These are phyloP conservation scores for Bettongia penicillata DNA, from an alignment of 2,113 vertebrate genomes.

Conservation along the genomic window DNA sequence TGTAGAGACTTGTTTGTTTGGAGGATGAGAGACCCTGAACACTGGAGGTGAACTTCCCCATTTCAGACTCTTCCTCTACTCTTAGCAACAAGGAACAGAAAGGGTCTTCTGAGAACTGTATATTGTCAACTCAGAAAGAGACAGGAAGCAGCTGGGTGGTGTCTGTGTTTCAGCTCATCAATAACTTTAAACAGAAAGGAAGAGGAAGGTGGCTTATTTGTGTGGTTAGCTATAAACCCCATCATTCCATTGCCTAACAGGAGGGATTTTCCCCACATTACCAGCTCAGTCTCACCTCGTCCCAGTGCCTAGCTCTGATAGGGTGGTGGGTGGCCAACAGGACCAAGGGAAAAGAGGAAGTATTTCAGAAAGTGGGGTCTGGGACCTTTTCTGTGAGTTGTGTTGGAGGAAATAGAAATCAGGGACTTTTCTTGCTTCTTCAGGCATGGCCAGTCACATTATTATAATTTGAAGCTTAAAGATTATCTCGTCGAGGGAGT, in stretches of 20 bases:
- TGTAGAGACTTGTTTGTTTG: not conserved
- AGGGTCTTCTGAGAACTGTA: not conserved
- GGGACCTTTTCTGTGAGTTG: not conserved
- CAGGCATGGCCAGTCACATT: not conserved
- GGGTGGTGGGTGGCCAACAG: not conserved
- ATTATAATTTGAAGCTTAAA: not conserved
- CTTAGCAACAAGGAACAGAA: not conserved
- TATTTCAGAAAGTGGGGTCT: not conserved
- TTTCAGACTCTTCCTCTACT: not conserved
- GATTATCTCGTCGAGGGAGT: not conserved
- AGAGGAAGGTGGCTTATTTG: not conserved
- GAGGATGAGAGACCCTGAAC: not conserved
- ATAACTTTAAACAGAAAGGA: not conserved
- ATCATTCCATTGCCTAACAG: not conserved
- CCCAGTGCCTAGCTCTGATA: not conserved
- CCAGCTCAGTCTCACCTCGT: no score
- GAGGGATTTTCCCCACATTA: not conserved
- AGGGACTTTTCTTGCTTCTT: not conserved
- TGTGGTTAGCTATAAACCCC: not conserved
- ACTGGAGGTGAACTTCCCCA: not conserved
- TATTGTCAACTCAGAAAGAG: not conserved
- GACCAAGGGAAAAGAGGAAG: not conserved
- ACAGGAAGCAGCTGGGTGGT: not conserved
- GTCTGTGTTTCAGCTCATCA: not conserved
- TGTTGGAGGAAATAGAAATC: not conserved